A percentile compares a stretch with the other conserved stretches of the same genome.
phyloP scores from a whole-genome alignment of 2,113 vertebrate species.

The Pedetes capensis region DNA sequence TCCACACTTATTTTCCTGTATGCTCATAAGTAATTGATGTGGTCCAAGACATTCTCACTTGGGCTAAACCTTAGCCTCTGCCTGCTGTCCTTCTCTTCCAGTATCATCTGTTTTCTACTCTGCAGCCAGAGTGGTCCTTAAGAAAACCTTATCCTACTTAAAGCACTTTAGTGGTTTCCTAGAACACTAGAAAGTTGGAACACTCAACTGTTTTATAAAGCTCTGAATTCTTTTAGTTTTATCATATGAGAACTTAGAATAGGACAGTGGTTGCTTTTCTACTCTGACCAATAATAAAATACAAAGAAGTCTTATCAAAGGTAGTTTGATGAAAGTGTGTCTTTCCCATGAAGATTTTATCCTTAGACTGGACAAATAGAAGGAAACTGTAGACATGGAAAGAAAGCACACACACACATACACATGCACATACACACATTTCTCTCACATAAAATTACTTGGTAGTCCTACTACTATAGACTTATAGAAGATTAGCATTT shows the following conservation, averaged over 20 bases:
- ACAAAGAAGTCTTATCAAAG: not conserved
- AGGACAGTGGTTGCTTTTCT: not conserved
- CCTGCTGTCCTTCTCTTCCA: not conserved
- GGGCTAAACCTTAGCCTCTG: not conserved
- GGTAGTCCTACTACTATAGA: not conserved
- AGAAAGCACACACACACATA: not conserved
- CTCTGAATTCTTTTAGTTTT: not conserved
- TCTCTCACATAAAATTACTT: not conserved
- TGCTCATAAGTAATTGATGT: not conserved
- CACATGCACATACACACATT: not conserved
- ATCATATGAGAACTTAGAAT: not conserved
- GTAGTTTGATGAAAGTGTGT: not conserved
- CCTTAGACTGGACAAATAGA: not conserved
- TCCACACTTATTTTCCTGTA: not conserved
- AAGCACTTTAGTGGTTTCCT: not conserved
- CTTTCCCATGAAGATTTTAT: not conserved
- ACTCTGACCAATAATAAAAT: not conserved
- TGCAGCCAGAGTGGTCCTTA: not conserved
- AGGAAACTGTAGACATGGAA: not conserved
- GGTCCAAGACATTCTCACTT: not conserved
- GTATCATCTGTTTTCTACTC: not conserved
- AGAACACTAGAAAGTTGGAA: not conserved
- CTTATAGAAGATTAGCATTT: not conserved
- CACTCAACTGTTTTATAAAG: not conserved
- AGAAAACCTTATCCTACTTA: not conserved